Evolutionary conservation across 2,113 vertebrate genomes (phyloP), one percentile per base, ranked within the genome.

Genomic region (Sterrhoptilus dennistouni): DNA sequence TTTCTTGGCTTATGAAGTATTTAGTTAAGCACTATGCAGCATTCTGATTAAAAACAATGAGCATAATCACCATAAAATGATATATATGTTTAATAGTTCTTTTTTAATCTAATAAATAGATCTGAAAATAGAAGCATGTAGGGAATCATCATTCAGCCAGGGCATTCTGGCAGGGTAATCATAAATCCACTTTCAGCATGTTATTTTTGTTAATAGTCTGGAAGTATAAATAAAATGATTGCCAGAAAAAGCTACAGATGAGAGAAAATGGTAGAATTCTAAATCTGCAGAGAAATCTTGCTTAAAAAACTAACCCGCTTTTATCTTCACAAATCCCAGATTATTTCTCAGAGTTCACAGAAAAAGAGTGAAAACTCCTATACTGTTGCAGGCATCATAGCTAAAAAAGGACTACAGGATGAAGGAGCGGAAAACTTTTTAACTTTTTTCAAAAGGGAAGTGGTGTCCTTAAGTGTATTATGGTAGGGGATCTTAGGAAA

Each of bases 121-220:
- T 71, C 49, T 89, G 47, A 85, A 96, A 94, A 89, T 71, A 87
- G 70, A 89, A 89, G 8, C 33, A 84, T 28, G 24, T 25, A 82
- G 8, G 20, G 44, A 68, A 78, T 72, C 70, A 64, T 87, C 19
- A 82, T 59, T 89, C 75, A 91, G 11, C 22, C 22, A 83, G 75
- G 71, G 57, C 40, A 85, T 88, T 45, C 70, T 95, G 54, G 36
- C 15, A 91, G 50, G 3, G 13, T 90, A 84, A 89, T 95, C 65
- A 94, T n/a, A 90, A 93, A 83, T 69, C 50, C 40, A 33, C 85
- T 94, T 82, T 68, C 63, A 78, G 44, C 10, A 56, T 56, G 24
- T 79, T 94, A 71, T 95, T 91, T 94, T 79, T 93, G 31, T 71
- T 75, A 93, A 49, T 60, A 59, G 5, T 83, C 91, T 90, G 25